A percentile compares a stretch with the other conserved stretches of the same genome.
Evolutionary conservation across 2,797 vertebrate genomes (phyloP).

Genomic region (Intellagama lesueurii): DNA sequence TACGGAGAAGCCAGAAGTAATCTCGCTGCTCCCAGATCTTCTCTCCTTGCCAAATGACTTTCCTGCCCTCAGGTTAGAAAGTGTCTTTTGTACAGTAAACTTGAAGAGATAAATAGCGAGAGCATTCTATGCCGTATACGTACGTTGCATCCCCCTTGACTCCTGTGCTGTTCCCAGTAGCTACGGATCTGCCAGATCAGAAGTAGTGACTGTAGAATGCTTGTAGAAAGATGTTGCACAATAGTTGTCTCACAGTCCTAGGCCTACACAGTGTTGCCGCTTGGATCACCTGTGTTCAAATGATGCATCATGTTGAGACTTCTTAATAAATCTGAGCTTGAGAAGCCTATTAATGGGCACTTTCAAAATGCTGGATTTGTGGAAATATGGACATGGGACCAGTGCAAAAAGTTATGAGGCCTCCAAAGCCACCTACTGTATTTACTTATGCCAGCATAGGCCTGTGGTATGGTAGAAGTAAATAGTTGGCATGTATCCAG

Average conservation of each 20-base stretch:
- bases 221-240: background rate
- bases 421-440: background rate
- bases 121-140: background rate
- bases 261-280: background rate
- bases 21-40: constrained; percentile 7
- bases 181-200: background rate
- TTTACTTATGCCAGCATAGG: background rate
- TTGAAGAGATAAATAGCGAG: background rate
- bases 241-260: background rate
- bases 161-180: background rate
- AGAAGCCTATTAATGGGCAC: too few species aligned
- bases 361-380: too few species aligned
- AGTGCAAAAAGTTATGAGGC: background rate
- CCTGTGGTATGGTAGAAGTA: background rate
- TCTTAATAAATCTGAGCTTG: too few species aligned
- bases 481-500: background rate
- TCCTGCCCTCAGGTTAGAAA: constrained; percentile 35
- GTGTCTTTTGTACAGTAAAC: background rate
- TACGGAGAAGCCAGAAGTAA: constrained; percentile 25
- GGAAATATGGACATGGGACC: background rate
- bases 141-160: rapidly evolving
- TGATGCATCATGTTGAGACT: background rate
- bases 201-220: background rate
- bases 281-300: background rate
- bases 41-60: constrained; percentile 27